A percentile compares a stretch with the other conserved stretches of the same genome.
phyloP scores from a whole-genome alignment of 2,888 invertebrate species.

The Himalopsyche kuldschensis region DNA sequence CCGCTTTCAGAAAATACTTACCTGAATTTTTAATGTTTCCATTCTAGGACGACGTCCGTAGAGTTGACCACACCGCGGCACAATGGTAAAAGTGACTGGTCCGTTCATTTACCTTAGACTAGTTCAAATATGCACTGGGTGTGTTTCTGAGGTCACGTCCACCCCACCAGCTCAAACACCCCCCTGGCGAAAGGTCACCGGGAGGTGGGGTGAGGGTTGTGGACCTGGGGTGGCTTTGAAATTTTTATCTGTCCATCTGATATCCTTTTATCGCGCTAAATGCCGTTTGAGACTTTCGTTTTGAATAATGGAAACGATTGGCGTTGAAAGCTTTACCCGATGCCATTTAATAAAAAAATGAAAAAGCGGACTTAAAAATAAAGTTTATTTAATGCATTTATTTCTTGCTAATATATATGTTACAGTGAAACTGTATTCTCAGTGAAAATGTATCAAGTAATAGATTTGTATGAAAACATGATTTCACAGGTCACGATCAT shows the following conservation, averaged over 20 bases:
- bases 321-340: neutral
- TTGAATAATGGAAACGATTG: neutral
- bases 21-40: conserved; percentile 29
- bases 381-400: too few relatives aligned
- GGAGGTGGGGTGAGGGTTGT: neutral
- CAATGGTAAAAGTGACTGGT: conserved; percentile 5
- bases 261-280: neutral
- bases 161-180: neutral
- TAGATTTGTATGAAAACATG: too few relatives aligned
- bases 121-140: conserved; percentile 29
- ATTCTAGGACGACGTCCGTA: conserved; percentile 11
- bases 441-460: too few relatives aligned
- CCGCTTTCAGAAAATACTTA: conserved; percentile 1
- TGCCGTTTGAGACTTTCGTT: neutral
- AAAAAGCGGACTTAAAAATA: too few relatives aligned
- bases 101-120: conserved; percentile 31
- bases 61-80: neutral
- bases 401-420: too few relatives aligned
- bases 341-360: neutral
- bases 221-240: neutral
- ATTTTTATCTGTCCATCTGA: conserved; percentile 6
- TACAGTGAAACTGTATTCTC: too few relatives aligned
- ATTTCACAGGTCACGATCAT: too few relatives aligned
- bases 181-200: neutral
- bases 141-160: conserved; percentile 17